Evolutionary conservation across 1,140 invertebrate genomes (phyloP).

Genomic region (Papilio aristodemus): DNA sequence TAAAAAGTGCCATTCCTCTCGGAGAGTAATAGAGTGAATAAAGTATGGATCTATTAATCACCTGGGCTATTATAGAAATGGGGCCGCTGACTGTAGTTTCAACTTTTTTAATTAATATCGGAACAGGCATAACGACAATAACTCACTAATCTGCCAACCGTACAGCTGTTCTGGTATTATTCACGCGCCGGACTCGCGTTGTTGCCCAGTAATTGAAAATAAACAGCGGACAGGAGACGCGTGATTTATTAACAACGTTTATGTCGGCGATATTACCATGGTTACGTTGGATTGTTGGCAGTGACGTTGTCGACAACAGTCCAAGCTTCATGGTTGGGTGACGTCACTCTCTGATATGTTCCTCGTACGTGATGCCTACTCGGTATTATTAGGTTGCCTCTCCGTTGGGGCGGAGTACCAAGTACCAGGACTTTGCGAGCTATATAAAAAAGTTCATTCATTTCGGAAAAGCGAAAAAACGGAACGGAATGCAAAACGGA

Average conservation of each 20-base stretch:
- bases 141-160: constrained; percentile 56
- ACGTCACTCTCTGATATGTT: too few species aligned
- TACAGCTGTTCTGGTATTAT: constrained; percentile 57
- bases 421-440: too few species aligned
- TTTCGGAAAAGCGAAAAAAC: too few species aligned
- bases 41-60: constrained; percentile 15
- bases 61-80: not conserved
- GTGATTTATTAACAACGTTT: constrained; percentile 51
- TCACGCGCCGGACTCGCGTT: constrained; percentile 39
- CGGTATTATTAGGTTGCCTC: too few species aligned
- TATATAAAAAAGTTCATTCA: too few species aligned
- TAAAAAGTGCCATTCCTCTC: not conserved
- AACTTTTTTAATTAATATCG: constrained; percentile 54
- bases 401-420: too few species aligned
- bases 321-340: too few species aligned
- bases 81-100: constrained; percentile 21
- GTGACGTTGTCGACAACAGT: not conserved
- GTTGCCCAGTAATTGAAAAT: constrained; percentile 54
- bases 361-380: too few species aligned
- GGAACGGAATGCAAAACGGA: too few species aligned
- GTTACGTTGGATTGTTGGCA: not conserved
- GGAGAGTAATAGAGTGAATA: not conserved
- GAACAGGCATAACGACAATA: constrained; percentile 45
- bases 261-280: constrained; percentile 2
- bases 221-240: constrained; percentile 52